These are phyloP conservation scores for Nicator chloris DNA, from an alignment of 2,113 vertebrate genomes.

Conservation along the genomic window DNA sequence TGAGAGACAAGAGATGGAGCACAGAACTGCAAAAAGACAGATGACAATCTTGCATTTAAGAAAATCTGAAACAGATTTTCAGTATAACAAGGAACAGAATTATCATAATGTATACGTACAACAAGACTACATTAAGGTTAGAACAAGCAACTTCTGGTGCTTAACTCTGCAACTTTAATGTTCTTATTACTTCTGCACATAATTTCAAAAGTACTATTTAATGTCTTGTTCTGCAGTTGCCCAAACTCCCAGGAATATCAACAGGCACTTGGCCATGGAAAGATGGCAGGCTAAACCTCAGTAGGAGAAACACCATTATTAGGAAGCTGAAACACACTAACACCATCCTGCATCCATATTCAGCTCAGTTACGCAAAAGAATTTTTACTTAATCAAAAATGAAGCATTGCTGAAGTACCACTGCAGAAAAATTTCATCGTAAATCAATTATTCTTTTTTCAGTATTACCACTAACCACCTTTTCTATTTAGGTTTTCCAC, in stretches of 20 bases:
- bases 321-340: not conserved
- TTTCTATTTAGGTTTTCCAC: not conserved
- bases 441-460: not conserved
- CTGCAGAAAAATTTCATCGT: not conserved
- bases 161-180: slow-evolving; percentile 43
- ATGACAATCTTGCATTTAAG: slow-evolving; percentile 60
- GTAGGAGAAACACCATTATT: not conserved
- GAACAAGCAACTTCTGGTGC: slow-evolving; percentile 45
- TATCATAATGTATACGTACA: slow-evolving; percentile 63
- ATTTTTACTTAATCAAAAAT: not conserved
- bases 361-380: not conserved
- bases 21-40: slow-evolving; percentile 58
- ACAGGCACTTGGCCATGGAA: not conserved
- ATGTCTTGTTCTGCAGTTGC: not conserved
- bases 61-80: slow-evolving; percentile 61
- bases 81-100: slow-evolving; percentile 59
- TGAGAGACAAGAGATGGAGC: slow-evolving; percentile 56
- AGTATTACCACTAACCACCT: not conserved
- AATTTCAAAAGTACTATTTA: slow-evolving; percentile 16
- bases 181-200: slow-evolving; percentile 39
- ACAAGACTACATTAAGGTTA: slow-evolving; percentile 59
- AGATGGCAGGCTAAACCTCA: not conserved
- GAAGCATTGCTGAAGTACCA: not conserved
- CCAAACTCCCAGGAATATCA: slow-evolving; percentile 12
- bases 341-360: not conserved